Evolutionary conservation across 2,888 invertebrate species (phyloP), one percentile per base, ranked within the genome.

Genomic region (Lamellibrachia satsuma): DNA sequence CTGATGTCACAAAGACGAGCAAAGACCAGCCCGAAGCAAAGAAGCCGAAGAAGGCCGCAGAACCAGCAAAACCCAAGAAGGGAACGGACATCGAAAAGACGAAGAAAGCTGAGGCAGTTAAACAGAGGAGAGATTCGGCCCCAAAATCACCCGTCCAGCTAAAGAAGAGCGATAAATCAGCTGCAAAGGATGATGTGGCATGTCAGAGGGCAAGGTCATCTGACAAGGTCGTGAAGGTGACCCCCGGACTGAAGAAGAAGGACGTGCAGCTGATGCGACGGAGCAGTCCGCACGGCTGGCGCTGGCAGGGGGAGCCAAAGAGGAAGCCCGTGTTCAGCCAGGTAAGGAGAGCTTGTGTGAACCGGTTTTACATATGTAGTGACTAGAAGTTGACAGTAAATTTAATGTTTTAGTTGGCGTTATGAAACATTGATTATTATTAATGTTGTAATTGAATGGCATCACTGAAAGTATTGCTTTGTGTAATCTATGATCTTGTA

Each of bases 241-340:
- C 91, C 52, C 92, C 92, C n/a, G 57, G 92, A 11, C 90, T 91
- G 92, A 92, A 91, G 92, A 90, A 57, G 90, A 90, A 90, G n/a
- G 91, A 60, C n/a, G 90, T 60, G 90, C 92, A 90, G 52, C 39
- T 75, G 7, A 52, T 39, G 90, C 91, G 92, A 4, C 51, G 75
- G 6, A 22, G 75, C 90, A 51, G 52, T 51, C 75, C 90, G 92
- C 90, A 91, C 52, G 75, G 75, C 55, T 94, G 94, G 94, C 91
- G 60, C 52, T 94, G 94, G 93, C 90, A 93, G 90, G 94, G 93
- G 8, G 55, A 92, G 51, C 92, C 93, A 39, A 51, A 91, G 92
- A 52, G 91, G 91, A 93, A 93, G 55, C 92, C 55, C 7, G 93
- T 93, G 15, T 93, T 55, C 55, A 57, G 57, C 15, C 92, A 93